These are phyloP conservation scores for Rhabditophanes sp. DNA, from an alignment of 2,888 invertebrate species.

Conservation along the genomic window DNA sequence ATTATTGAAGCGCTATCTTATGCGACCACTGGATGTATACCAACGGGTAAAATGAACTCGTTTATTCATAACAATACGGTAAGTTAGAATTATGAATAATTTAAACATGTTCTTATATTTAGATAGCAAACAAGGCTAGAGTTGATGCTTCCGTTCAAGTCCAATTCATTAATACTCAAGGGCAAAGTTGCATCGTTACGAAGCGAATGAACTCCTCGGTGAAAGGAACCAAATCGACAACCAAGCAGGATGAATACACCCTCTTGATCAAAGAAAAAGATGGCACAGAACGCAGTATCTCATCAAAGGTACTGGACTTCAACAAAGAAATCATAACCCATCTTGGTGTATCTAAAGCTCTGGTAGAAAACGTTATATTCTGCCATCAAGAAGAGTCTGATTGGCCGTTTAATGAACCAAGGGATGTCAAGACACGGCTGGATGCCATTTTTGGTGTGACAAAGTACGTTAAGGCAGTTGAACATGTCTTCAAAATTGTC, in stretches of 20 bases:
- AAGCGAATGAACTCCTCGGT: constrained; percentile 19
- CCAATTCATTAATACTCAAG: constrained; percentile 52
- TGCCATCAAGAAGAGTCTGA: constrained; percentile 95
- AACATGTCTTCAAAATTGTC: constrained; percentile 57
- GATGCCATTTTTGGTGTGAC: constrained; percentile 90
- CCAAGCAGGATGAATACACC: constrained; percentile 30
- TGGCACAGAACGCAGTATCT: constrained; percentile 17
- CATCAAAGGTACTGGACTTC: constrained; percentile 32
- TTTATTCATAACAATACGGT: constrained; percentile 82
- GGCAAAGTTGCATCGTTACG: constrained; percentile 54
- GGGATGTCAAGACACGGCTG: constrained; percentile 79
- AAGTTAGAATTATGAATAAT: too few species aligned
- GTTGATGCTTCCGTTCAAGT: constrained; percentile 51
- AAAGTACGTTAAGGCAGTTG: constrained; percentile 65
- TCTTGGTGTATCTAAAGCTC: constrained; percentile 80
- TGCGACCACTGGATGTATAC: constrained; percentile 74
- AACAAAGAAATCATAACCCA: constrained; percentile 45
- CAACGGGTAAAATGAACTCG: constrained; percentile 58
- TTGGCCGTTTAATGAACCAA: constrained; percentile 85
- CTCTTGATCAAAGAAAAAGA: constrained; percentile 16
- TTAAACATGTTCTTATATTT: constrained; percentile 9
- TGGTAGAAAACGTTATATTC: constrained; percentile 86
- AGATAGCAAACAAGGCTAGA: constrained; percentile 53
- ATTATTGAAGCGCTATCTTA: constrained; percentile 84
- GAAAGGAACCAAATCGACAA: constrained; percentile 8